These are phyloP conservation scores for Agrochola macilenta DNA, from an alignment of 2,888 invertebrate genomes.

Conservation along the genomic window DNA sequence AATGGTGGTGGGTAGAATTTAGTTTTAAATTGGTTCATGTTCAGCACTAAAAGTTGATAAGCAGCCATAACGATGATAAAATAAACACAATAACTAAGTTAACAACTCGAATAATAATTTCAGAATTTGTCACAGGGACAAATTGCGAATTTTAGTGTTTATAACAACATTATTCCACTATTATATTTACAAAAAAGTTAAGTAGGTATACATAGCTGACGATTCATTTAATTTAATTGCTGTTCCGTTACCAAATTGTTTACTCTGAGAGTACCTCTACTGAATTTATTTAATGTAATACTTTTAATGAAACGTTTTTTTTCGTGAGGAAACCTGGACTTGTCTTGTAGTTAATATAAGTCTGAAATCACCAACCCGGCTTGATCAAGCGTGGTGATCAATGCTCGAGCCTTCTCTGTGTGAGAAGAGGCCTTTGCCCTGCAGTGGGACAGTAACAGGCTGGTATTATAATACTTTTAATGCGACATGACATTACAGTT, in stretches of 20 bases:
- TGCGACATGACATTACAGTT: slow-evolving; percentile 5
- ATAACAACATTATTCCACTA: neutral
- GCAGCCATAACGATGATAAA: neutral
- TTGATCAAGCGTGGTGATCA: no score
- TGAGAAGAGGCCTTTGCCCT: no score
- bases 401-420: no score
- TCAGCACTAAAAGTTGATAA: neutral
- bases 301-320: no score
- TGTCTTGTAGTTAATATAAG: no score
- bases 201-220: neutral
- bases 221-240: slow-evolving; percentile 20
- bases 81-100: neutral
- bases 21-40: neutral
- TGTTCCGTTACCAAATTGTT: slow-evolving; percentile 19
- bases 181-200: neutral
- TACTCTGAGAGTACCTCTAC: neutral
- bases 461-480: slow-evolving; percentile 19
- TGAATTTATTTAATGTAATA: slow-evolving; percentile 32
- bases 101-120: neutral
- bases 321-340: no score
- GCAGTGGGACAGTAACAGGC: no score
- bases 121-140: neutral
- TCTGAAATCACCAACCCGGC: no score
- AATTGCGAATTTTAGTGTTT: neutral
- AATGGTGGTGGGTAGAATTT: no score